phyloP scores from a whole-genome alignment of 2,888 invertebrate genomes.

The Amaurobius ferox region DNA sequence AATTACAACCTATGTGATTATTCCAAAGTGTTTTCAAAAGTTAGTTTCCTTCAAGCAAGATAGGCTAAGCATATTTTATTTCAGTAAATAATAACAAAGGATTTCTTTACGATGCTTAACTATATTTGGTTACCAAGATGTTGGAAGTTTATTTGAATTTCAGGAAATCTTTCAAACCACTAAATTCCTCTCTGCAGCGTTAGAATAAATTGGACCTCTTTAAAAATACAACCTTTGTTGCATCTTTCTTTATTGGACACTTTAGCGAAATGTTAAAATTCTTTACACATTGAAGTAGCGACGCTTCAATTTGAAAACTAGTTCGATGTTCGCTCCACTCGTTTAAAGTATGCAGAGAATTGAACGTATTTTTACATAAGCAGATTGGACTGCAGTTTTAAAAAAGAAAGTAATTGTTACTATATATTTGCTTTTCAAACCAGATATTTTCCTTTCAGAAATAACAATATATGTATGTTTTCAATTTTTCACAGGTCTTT shows the following conservation, averaged over 20 bases:
- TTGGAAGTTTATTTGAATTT: slow-evolving; percentile 4
- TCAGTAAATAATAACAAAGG: not conserved
- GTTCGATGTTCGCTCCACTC: not conserved
- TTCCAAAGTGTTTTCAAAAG: too few species aligned
- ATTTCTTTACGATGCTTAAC: not conserved
- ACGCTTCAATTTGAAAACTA: not conserved
- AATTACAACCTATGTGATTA: too few species aligned
- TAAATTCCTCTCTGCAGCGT: too few species aligned
- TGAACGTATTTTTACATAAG: too few species aligned
- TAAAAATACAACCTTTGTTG: not conserved
- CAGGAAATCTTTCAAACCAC: not conserved
- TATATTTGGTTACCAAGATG: not conserved
- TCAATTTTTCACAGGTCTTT: too few species aligned
- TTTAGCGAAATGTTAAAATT: not conserved
- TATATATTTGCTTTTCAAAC: too few species aligned
- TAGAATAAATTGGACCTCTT: not conserved
- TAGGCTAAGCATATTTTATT: not conserved
- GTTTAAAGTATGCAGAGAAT: not conserved
- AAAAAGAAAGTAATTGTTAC: too few species aligned
- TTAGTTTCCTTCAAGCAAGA: too few species aligned
- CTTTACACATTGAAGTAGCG: not conserved
- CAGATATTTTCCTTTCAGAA: too few species aligned
- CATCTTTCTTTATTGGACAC: not conserved
- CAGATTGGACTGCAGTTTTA: too few species aligned
- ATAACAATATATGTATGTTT: too few species aligned